Evolutionary conservation across 2,888 invertebrate genomes (phyloP).

Genomic region (Tetropium fuscum): DNA sequence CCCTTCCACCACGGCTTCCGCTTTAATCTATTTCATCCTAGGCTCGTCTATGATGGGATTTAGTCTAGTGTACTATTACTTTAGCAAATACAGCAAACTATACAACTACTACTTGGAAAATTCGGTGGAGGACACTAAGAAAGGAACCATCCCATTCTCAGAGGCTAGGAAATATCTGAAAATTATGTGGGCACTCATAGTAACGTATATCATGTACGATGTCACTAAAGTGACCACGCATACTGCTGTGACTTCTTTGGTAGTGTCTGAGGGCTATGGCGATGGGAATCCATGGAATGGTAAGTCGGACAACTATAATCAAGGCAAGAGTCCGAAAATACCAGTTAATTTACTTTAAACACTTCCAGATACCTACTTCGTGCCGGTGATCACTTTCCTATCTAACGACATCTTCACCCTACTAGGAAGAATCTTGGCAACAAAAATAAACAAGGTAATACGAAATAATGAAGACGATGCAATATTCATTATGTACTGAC

Average conservation of each 20-base stretch:
- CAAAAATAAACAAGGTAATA: constrained; percentile 34
- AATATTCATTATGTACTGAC: too few species aligned
- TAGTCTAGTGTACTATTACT: constrained; percentile 23
- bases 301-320: too few species aligned
- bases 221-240: constrained; percentile 29
- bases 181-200: constrained; percentile 35
- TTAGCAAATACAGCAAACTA: constrained; percentile 15
- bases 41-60: constrained; percentile 29
- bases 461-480: too few species aligned
- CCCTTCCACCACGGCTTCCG: constrained; percentile 31
- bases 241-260: constrained; percentile 35
- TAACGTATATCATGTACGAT: constrained; percentile 29
- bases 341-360: neutral
- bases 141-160: constrained; percentile 19
- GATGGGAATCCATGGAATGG: constrained; percentile 34
- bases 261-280: constrained; percentile 38
- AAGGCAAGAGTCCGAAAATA: too few species aligned
- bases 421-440: constrained; percentile 38
- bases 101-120: constrained; percentile 26
- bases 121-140: constrained; percentile 28
- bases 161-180: constrained; percentile 23
- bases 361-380: constrained; percentile 41
- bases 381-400: constrained; percentile 44
- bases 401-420: constrained; percentile 41
- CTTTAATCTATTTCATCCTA: constrained; percentile 33